These are phyloP conservation scores for Drosophila sp. DNA, from an alignment of 1,140 invertebrate genomes.

Conservation along the genomic window DNA sequence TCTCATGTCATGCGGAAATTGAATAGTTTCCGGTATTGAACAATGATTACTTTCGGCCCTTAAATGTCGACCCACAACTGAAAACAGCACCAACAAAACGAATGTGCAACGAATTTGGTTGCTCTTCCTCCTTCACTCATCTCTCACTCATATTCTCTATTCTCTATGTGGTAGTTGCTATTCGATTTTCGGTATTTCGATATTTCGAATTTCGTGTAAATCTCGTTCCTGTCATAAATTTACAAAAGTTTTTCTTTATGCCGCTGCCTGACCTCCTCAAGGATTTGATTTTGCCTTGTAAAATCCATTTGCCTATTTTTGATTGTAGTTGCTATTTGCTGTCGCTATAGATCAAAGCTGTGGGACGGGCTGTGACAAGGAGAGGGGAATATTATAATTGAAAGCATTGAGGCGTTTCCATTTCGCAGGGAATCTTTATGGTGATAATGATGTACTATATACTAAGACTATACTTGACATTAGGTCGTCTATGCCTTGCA, in stretches of 20 bases:
- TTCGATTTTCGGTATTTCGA: not conserved
- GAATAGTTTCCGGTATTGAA: slow-evolving; percentile 83
- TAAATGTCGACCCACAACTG: slow-evolving; percentile 43
- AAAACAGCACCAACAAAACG: slow-evolving; percentile 7
- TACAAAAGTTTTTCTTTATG: slow-evolving; percentile 28
- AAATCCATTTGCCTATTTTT: slow-evolving; percentile 25
- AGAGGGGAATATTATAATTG: slow-evolving; percentile 50
- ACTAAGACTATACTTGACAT: slow-evolving; percentile 34
- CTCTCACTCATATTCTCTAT: not conserved
- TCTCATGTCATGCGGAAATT: slow-evolving; percentile 81
- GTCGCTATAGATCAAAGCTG: not conserved
- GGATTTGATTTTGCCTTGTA: not conserved
- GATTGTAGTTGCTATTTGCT: slow-evolving; percentile 38
- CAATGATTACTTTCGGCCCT: slow-evolving; percentile 72
- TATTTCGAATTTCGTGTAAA: slow-evolving; percentile 19
- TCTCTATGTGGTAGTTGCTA: too few species aligned
- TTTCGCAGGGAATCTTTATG: slow-evolving; percentile 40
- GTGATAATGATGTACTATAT: slow-evolving; percentile 6
- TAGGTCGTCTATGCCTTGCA: slow-evolving; percentile 28
- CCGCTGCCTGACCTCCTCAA: slow-evolving; percentile 19
- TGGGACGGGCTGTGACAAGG: not conserved
- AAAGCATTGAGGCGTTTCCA: slow-evolving; percentile 59
- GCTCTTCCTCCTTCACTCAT: not conserved
- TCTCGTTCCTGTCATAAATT: slow-evolving; percentile 45
- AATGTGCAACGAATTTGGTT: slow-evolving; percentile 22